These are phyloP conservation scores for Lasioglossum villosulum DNA, from an alignment of 2,888 invertebrate genomes.

Conservation along the genomic window DNA sequence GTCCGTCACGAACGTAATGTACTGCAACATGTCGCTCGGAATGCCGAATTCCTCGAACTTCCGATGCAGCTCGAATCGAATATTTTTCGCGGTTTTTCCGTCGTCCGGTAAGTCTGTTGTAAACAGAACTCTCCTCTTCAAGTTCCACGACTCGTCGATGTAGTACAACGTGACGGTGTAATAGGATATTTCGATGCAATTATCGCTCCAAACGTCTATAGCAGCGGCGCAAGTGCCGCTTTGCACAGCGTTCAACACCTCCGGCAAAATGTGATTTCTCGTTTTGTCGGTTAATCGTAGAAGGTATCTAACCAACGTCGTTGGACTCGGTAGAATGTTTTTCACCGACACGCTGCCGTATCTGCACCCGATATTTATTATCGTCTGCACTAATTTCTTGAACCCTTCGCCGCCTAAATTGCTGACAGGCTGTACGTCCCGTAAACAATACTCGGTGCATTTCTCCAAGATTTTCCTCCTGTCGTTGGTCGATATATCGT, in stretches of 20 bases:
- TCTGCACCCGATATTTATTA: constrained; percentile 30
- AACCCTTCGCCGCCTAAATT: constrained; percentile 8
- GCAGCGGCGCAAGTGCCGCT: not conserved
- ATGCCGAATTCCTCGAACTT: constrained; percentile 15
- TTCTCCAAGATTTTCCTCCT: constrained; percentile 4
- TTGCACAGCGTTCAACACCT: not conserved
- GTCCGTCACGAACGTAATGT: constrained; percentile 2
- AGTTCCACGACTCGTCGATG: constrained; percentile 2
- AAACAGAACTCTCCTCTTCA: constrained; percentile 3
- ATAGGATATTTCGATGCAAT: not conserved
- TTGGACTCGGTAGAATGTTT: not conserved
- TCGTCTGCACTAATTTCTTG: constrained; percentile 12
- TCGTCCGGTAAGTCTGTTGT: constrained; percentile 17
- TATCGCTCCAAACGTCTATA: constrained; percentile 6
- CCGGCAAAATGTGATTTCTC: constrained; percentile 9
- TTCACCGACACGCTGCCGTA: constrained; percentile 2
- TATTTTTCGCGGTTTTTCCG: not conserved
- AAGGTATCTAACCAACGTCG: constrained; percentile 5
- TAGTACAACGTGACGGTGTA: constrained; percentile 12
- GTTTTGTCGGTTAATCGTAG: constrained; percentile 2
- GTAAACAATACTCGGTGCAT: not conserved
- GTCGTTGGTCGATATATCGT: not conserved
- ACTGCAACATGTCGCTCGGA: not conserved
- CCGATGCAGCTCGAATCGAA: not conserved
- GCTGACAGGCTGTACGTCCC: not conserved